Evolutionary conservation across 1,140 invertebrate species (phyloP), one percentile per base, ranked within the genome.

Genomic region (Anastrepha ludens): DNA sequence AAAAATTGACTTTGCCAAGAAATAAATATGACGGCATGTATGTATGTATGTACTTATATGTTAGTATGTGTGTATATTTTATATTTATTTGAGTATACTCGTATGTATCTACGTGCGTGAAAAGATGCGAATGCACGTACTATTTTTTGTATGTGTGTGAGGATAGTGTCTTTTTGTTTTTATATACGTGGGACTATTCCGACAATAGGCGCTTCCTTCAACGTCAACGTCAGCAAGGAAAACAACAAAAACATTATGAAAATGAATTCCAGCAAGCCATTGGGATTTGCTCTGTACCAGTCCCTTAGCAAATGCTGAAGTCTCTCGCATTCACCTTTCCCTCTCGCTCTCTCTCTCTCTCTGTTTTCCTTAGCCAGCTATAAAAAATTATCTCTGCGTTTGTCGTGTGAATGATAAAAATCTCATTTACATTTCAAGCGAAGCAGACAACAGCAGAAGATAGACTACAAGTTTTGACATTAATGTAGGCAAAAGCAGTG

Each of bases 351-450:
- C 15, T 3, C 0, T 0, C 3, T 2, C 13, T 5, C 29, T 17
- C 41, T 5, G 3, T 15, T 13, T 15, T 4, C 13, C 2, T 8
- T 41, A 47, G 15, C 5, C 39, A 47, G 41, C 67, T 62, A 86
- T 86, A 60, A 86, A 86, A 86, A 86, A 86, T 86, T 59, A 86
- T 47, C 59, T 62, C 85, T 86, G 85, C 20, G 20, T 15, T 62
- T 86, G 85, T 60, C 20, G 39, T 88, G 85, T 50, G 81, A 88
- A 86, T 74, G 87, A 88, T 88, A 86, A 88, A 88, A 88, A 86
- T 86, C 85, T 86, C 85, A 88, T 88, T 88, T 88, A 78, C 65
- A 88, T 81, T 86, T 86, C 85, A 39, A 62, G 85, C 59, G 85
- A 7, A 60, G 85, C 29, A 86, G 17, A 60, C 85, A 55, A 81